These are phyloP conservation scores for Atta texana DNA, from an alignment of 1,140 invertebrate species.

Conservation along the genomic window DNA sequence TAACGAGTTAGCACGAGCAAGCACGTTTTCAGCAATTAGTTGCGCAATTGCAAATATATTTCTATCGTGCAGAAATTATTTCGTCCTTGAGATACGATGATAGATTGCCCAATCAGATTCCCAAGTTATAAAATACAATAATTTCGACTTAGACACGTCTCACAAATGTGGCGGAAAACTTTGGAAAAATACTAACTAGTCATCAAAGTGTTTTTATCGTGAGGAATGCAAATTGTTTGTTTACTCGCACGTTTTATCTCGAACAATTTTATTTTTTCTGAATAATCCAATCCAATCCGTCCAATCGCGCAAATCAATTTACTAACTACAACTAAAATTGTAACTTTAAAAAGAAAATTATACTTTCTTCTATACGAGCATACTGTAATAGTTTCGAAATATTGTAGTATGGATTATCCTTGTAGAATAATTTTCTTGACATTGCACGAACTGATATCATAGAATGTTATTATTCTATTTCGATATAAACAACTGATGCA, in stretches of 20 bases:
- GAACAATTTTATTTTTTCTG: not conserved
- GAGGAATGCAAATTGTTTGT: not conserved
- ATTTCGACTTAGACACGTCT: not conserved
- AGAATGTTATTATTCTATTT: not conserved
- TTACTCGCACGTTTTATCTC: not conserved
- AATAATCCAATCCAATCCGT: too few species aligned
- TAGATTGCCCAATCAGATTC: not conserved
- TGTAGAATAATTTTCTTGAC: not conserved
- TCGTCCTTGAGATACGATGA: not conserved
- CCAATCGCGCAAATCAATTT: not conserved
- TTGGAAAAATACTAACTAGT: slow-evolving; percentile 28
- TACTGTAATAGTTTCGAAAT: not conserved
- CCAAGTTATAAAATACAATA: not conserved
- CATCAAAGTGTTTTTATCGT: not conserved
- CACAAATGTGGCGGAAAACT: not conserved
- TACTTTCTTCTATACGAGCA: not conserved
- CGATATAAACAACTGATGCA: not conserved
- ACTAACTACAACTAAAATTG: not conserved
- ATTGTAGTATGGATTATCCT: not conserved
- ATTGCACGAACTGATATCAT: not conserved
- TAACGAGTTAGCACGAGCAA: slow-evolving; percentile 3
- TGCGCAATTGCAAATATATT: slow-evolving; percentile 30
- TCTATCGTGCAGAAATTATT: slow-evolving; percentile 23
- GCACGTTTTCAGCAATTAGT: slow-evolving; percentile 54
- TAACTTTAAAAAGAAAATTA: not conserved